These are phyloP conservation scores for Pollenia angustigena DNA, from an alignment of 2,888 invertebrate species.

Conservation along the genomic window DNA sequence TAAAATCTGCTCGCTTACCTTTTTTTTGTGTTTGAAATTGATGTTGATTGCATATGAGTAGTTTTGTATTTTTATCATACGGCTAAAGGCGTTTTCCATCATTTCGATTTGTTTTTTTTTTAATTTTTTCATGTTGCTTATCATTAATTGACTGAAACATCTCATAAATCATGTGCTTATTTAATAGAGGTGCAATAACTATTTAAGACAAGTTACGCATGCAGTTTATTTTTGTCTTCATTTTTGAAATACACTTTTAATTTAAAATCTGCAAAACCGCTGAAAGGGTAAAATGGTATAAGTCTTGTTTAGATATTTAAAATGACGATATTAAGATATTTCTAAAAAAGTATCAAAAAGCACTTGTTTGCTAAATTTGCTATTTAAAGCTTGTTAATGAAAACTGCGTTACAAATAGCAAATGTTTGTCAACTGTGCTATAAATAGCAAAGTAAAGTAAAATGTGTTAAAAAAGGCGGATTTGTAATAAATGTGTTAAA, in stretches of 20 bases:
- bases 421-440: too few species aligned
- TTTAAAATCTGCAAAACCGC: neutral
- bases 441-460: too few species aligned
- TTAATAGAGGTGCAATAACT: constrained; percentile 66
- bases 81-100: constrained; percentile 57
- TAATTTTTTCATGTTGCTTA: constrained; percentile 42
- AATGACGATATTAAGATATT: too few species aligned
- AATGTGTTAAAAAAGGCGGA: too few species aligned
- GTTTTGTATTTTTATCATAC: constrained; percentile 6
- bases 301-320: neutral
- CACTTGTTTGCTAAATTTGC: too few species aligned
- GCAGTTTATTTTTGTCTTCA: constrained; percentile 35
- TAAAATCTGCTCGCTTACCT: constrained; percentile 12
- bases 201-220: constrained; percentile 69
- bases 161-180: constrained; percentile 71
- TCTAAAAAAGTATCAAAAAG: too few species aligned
- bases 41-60: constrained; percentile 51
- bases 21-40: constrained; percentile 54
- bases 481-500: too few species aligned
- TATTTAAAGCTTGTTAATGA: too few species aligned
- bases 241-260: constrained; percentile 16
- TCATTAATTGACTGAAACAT: constrained; percentile 72
- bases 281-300: constrained; percentile 21
- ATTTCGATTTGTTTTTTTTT: constrained; percentile 39
- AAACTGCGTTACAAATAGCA: too few species aligned